A percentile compares a stretch with the other conserved stretches of the same genome.
Conservation (phyloP, 2,113 vertebrate species). For the Tetrax tetrax region DNA sequence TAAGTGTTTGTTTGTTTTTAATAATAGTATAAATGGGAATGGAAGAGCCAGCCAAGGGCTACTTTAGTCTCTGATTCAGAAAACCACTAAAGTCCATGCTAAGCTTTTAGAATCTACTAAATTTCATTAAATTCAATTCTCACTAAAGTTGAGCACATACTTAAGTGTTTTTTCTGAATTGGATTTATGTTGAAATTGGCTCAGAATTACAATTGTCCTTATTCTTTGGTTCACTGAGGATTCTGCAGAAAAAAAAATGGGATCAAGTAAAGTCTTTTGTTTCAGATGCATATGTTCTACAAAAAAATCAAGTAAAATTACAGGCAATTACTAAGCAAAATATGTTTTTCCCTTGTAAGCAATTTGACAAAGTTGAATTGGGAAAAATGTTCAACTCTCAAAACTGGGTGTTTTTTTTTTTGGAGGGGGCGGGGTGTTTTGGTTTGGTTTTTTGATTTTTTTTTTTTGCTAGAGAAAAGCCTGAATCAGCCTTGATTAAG, state of each 20-base stretch:
- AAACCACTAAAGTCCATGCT: not conserved
- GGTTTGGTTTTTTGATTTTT: too few species aligned
- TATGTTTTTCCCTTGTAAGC: not conserved
- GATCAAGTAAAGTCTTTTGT: not conserved
- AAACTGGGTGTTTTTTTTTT: not conserved
- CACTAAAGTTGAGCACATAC: not conserved
- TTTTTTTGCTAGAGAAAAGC: not conserved
- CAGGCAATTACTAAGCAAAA: not conserved
- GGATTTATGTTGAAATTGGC: constrained; percentile 49
- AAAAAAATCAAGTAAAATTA: not conserved
- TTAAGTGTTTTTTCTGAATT: constrained; percentile 23
- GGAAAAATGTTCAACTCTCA: not conserved
- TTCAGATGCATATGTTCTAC: not conserved
- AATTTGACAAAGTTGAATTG: not conserved
- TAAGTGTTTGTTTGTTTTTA: constrained; percentile 12
- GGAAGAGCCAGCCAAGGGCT: not conserved
- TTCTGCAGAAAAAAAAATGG: not conserved
- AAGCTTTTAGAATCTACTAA: constrained; percentile 19
- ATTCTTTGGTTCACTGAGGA: constrained; percentile 19
- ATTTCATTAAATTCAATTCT: constrained; percentile 17
- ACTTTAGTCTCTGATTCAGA: constrained; percentile 11
- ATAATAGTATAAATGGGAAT: not conserved
- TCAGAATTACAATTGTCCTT: constrained; percentile 24
- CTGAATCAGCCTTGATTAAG: not conserved
- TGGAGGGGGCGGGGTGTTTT: too few species aligned